Conservation (phyloP, 1,140 invertebrate genomes). For the Riptortus pedestris region DNA sequence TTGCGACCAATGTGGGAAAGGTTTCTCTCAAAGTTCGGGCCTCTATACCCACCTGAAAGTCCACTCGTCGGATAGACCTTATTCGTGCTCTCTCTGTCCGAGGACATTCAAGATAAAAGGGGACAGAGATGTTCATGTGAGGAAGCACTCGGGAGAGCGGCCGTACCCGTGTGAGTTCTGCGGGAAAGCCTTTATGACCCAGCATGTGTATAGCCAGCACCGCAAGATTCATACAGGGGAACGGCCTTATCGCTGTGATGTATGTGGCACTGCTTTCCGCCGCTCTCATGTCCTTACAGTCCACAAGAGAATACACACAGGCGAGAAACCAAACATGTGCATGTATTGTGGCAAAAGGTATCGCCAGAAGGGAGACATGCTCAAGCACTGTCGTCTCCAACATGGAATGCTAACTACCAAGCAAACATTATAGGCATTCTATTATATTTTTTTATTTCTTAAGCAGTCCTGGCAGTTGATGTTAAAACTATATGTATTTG, state of each 20-base stretch:
- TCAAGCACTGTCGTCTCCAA: conserved; percentile 16
- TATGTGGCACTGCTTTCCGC: conserved; percentile 32
- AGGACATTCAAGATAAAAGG: conserved; percentile 31
- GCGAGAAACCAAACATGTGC: conserved; percentile 57
- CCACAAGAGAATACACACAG: conserved; percentile 44
- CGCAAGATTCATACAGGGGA: conserved; percentile 34
- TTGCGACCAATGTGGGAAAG: conserved; percentile 31
- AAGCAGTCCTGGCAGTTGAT: too few relatives aligned
- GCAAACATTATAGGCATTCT: too few relatives aligned
- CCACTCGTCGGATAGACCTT: conserved; percentile 46
- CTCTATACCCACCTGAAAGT: conserved; percentile 32
- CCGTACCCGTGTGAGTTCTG: conserved; percentile 32
- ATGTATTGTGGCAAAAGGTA: conserved; percentile 50
- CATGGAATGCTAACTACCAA: conserved; percentile 1
- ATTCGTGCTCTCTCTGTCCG: conserved; percentile 37
- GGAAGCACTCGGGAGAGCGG: conserved; percentile 31
- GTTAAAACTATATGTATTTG: too few relatives aligned
- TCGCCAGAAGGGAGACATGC: conserved; percentile 29
- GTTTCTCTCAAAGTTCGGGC: conserved; percentile 29
- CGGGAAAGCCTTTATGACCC: conserved; percentile 35
- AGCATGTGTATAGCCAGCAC: conserved; percentile 33
- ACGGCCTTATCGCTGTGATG: conserved; percentile 31
- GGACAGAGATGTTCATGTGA: conserved; percentile 29
- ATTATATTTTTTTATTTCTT: too few relatives aligned
- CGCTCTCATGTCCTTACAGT: conserved; percentile 32